Evolutionary conservation across 2,113 vertebrate species (phyloP).

Genomic region (Leuciscus idus): DNA sequence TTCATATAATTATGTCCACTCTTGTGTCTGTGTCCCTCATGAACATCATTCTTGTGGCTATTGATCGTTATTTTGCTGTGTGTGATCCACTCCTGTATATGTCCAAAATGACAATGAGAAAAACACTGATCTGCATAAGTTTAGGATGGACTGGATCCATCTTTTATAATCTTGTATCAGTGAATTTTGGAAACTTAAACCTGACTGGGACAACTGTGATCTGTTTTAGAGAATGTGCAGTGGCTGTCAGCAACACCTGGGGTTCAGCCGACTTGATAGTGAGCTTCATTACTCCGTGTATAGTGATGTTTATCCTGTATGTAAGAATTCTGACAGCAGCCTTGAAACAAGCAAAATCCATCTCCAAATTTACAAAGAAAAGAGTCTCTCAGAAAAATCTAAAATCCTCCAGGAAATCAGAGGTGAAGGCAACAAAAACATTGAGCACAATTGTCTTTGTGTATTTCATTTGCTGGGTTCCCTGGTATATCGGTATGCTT

Average conservation of each 20-base stretch:
- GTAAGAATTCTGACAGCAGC: constrained; percentile 44
- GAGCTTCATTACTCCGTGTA: constrained; percentile 46
- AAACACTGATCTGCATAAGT: not conserved
- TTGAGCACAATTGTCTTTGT: constrained; percentile 46
- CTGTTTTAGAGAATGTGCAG: constrained; percentile 49
- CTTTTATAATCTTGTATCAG: constrained; percentile 42
- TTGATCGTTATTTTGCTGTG: constrained; percentile 54
- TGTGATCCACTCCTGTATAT: constrained; percentile 48
- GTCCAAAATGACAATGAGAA: constrained; percentile 40
- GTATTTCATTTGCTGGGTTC: constrained; percentile 53
- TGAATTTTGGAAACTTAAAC: not conserved
- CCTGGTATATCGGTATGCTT: constrained; percentile 41
- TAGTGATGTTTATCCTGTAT: constrained; percentile 43
- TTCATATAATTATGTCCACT: constrained; percentile 19
- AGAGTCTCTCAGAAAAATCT: not conserved
- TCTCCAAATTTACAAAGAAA: constrained; percentile 16
- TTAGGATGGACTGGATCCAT: constrained; percentile 31
- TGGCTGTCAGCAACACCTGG: constrained; percentile 42
- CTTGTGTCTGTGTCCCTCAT: constrained; percentile 41
- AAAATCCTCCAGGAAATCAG: constrained; percentile 25
- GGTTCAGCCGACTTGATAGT: constrained; percentile 50
- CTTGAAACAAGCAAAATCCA: constrained; percentile 61
- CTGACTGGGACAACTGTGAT: not conserved
- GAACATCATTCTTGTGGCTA: constrained; percentile 48
- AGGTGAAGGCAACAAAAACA: constrained; percentile 56